phyloP scores from a whole-genome alignment of 2,888 invertebrate species.

The Andrena flavipes region DNA sequence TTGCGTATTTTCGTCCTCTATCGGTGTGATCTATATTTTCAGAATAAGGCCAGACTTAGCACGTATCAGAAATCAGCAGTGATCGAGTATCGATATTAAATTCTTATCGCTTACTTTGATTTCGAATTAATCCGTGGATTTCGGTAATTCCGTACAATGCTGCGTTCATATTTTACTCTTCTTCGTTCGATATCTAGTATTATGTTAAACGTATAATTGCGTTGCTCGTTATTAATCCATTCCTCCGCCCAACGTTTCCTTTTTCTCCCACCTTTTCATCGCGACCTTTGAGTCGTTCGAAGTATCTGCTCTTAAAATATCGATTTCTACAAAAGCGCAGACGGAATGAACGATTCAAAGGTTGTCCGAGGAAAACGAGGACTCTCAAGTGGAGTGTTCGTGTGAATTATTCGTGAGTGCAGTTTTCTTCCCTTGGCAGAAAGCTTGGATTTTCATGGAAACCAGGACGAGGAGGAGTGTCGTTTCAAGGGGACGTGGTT shows the following conservation, averaged over 20 bases:
- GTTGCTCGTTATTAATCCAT: constrained; percentile 17
- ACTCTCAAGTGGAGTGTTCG: constrained; percentile 53
- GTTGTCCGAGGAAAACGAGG: constrained; percentile 64
- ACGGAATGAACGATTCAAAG: constrained; percentile 68
- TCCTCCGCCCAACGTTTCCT: neutral
- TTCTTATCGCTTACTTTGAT: neutral
- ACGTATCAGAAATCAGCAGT: too few relatives aligned
- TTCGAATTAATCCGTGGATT: neutral
- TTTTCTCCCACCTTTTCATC: neutral
- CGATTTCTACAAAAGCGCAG: constrained; percentile 61
- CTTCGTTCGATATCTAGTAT: neutral
- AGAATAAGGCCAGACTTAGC: constrained; percentile 2
- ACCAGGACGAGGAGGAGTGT: constrained; percentile 35
- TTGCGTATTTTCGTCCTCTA: constrained; percentile 5
- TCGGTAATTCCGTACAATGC: neutral
- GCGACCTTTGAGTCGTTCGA: constrained; percentile 53
- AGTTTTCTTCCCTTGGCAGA: constrained; percentile 46
- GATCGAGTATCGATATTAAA: neutral
- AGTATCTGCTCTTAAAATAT: constrained; percentile 59
- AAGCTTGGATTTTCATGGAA: constrained; percentile 50
- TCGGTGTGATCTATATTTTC: constrained; percentile 2
- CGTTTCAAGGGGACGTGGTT: constrained; percentile 23
- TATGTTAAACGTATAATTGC: constrained; percentile 20
- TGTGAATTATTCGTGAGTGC: constrained; percentile 58
- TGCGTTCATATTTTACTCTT: neutral